phyloP scores from a whole-genome alignment of 1,140 invertebrate genomes.

The Drosophila neocordata region DNA sequence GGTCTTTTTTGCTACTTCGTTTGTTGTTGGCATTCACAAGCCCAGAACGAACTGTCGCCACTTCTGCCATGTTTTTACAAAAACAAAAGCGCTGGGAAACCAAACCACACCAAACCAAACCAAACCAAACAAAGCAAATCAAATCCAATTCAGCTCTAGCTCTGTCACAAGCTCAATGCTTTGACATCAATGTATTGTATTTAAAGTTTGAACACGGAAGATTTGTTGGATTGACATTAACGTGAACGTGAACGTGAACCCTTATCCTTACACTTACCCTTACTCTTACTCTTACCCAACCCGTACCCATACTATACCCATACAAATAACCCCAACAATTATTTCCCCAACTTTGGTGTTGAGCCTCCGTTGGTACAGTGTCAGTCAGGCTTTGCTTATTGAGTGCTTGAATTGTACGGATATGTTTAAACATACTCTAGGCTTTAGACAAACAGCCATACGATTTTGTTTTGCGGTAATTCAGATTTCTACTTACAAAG shows the following conservation, averaged over 20 bases:
- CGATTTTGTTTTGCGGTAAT: constrained; percentile 52
- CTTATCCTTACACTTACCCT: too few species aligned
- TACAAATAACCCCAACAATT: background rate
- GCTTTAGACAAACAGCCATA: constrained; percentile 51
- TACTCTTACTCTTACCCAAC: constrained; percentile 5
- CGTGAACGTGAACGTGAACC: background rate
- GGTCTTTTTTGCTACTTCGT: constrained; percentile 28
- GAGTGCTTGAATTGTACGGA: constrained; percentile 24
- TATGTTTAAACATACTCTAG: background rate
- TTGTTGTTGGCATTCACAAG: constrained; percentile 43
- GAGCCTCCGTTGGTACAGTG: constrained; percentile 25
- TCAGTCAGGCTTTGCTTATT: constrained; percentile 45
- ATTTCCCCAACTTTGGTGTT: background rate
- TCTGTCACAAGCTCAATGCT: constrained; percentile 39
- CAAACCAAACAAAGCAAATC: constrained; percentile 27
- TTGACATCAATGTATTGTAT: constrained; percentile 51
- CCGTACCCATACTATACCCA: too few species aligned
- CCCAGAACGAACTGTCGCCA: constrained; percentile 54
- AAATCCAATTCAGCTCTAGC: constrained; percentile 39
- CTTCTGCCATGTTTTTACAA: constrained; percentile 59
- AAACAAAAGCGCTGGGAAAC: constrained; percentile 58
- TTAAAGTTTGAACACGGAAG: constrained; percentile 32
- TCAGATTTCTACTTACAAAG: background rate
- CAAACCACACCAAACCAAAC: constrained; percentile 31
- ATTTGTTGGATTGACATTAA: constrained; percentile 5